Conservation (phyloP, 2,113 vertebrate species). For the Hymenochirus boettgeri region DNA sequence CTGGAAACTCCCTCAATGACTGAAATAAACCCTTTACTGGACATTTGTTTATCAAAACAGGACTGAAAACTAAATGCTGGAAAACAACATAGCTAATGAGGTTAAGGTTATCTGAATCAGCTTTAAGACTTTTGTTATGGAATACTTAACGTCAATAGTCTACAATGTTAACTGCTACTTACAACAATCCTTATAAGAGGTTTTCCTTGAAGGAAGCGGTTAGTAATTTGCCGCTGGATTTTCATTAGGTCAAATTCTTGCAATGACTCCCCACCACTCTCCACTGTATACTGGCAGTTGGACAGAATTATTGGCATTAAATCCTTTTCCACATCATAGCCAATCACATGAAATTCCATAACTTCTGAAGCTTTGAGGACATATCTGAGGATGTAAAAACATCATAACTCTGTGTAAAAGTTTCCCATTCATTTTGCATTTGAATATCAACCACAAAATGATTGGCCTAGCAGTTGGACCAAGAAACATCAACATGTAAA, state of each 20-base stretch:
- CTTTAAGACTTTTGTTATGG: no score
- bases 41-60: no score
- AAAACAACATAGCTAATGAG: no score
- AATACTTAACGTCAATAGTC: no score
- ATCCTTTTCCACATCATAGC: slow-evolving; percentile 81
- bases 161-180: slow-evolving; percentile 44
- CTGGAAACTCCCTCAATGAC: no score
- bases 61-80: no score
- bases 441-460: no score
- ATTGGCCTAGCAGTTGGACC: no score
- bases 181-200: slow-evolving; percentile 77
- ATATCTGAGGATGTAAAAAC: slow-evolving; percentile 63
- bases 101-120: no score
- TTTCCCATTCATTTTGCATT: no score
- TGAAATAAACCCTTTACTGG: no score
- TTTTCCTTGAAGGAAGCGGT: slow-evolving; percentile 84
- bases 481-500: background rate
- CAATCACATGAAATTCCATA: slow-evolving; percentile 82
- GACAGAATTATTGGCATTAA: slow-evolving; percentile 81
- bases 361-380: slow-evolving; percentile 76
- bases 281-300: slow-evolving; percentile 88
- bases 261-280: slow-evolving; percentile 72
- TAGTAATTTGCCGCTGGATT: slow-evolving; percentile 83
- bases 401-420: no score
- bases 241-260: slow-evolving; percentile 81